Evolutionary conservation across 2,797 vertebrate species (phyloP).

Genomic region (Aldrovandia affinis): DNA sequence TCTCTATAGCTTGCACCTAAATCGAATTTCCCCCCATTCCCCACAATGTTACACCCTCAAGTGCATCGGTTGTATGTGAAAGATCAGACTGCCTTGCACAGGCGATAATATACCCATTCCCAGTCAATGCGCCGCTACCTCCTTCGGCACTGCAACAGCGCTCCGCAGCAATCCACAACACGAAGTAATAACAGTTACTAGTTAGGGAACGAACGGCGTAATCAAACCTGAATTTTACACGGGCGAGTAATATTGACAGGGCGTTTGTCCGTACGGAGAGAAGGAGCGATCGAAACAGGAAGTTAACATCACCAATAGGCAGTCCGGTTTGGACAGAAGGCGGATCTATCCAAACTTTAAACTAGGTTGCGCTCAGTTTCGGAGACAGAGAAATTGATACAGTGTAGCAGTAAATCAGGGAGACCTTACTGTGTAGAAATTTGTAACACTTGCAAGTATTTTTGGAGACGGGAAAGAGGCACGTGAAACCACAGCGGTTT

Average conservation of each 20-base stretch:
- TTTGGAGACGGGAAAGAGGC: constrained; percentile 72
- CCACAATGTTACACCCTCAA: not conserved
- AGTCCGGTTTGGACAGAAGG: constrained; percentile 29
- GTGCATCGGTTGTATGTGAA: not conserved
- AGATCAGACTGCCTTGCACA: not conserved
- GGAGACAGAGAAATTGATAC: constrained; percentile 63
- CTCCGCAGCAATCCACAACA: constrained; percentile 26
- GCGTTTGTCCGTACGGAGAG: constrained; percentile 43
- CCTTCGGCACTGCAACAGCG: constrained; percentile 2
- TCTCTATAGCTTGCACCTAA: not conserved
- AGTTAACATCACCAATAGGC: constrained; percentile 56
- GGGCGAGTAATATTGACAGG: constrained; percentile 42
- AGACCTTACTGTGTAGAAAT: constrained; percentile 70
- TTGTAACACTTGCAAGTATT: constrained; percentile 76
- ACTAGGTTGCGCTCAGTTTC: constrained; percentile 59
- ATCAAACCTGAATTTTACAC: constrained; percentile 42
- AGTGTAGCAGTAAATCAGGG: constrained; percentile 79
- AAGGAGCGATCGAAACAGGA: constrained; percentile 25
- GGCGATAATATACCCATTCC: constrained; percentile 24
- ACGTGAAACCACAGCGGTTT: constrained; percentile 73
- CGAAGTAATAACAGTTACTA: constrained; percentile 16
- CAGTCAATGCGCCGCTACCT: not conserved
- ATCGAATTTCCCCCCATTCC: not conserved
- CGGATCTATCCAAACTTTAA: constrained; percentile 44
- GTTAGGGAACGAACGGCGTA: constrained; percentile 21